A percentile compares a stretch with the other conserved stretches of the same genome.
Evolutionary conservation across 30 jellyfish, hydroid and myxozoan genomes (phyloP).

Genomic region (Pseudorhiza aurosa): DNA sequence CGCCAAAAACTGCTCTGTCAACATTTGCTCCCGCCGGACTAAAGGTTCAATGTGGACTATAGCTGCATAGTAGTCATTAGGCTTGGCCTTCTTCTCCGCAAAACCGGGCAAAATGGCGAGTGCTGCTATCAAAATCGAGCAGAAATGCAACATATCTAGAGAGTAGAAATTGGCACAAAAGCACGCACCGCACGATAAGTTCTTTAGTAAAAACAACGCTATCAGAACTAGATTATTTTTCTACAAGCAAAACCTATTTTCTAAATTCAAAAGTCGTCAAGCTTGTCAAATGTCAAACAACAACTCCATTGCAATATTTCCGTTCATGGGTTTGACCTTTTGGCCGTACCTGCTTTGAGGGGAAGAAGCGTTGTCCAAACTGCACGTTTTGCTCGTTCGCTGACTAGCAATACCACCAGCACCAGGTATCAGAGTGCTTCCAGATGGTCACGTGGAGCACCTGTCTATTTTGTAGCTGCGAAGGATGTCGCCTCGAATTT

Average conservation of each 20-base stretch:
- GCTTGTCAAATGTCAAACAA: background rate
- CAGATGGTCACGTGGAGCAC: background rate
- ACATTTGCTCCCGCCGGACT: conserved; percentile 63
- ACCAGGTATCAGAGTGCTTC: background rate
- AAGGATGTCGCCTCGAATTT: background rate
- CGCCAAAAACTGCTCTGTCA: conserved; percentile 43
- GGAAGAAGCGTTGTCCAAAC: background rate
- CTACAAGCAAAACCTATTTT: background rate
- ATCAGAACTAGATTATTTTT: background rate
- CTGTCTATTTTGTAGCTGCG: background rate
- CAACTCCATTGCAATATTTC: conserved; percentile 9
- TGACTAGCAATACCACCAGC: background rate
- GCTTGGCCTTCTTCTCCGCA: conserved; percentile 20
- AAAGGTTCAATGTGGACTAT: conserved; percentile 81
- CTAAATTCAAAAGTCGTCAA: background rate
- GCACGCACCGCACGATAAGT: background rate
- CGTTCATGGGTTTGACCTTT: conserved; percentile 8
- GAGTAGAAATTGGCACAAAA: background rate
- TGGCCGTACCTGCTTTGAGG: conserved; percentile 32
- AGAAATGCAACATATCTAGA: background rate
- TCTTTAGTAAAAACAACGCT: background rate
- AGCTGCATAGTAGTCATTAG: conserved; percentile 68
- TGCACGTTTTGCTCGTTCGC: conserved; percentile 14
- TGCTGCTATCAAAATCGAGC: background rate
- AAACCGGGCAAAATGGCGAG: background rate